A percentile compares a stretch with the other conserved stretches of the same genome.
These are phyloP conservation scores for Sepioteuthis lessoniana DNA, from an alignment of 2,888 invertebrate genomes.

Conservation along the genomic window DNA sequence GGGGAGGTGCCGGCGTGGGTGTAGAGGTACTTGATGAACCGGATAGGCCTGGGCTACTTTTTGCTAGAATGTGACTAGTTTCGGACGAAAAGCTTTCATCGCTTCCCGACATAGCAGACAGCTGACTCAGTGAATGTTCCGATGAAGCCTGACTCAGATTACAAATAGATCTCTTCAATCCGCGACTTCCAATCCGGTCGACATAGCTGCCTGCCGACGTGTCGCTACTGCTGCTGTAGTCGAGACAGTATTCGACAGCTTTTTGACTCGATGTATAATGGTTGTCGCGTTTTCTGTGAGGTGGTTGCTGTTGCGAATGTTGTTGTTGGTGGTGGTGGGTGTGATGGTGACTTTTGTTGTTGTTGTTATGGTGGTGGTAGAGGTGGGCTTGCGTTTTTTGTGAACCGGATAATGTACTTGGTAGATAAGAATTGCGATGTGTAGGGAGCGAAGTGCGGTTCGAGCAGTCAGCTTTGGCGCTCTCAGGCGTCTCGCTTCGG, in stretches of 20 bases:
- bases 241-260: constrained; percentile 24
- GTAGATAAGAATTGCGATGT: background rate
- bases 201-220: constrained; percentile 24
- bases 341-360: background rate
- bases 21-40: background rate
- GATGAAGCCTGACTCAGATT: constrained; percentile 49
- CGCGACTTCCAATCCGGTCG: background rate
- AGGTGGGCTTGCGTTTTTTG: background rate
- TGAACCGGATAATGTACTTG: constrained; percentile 34
- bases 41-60: constrained; percentile 13
- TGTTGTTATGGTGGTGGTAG: background rate
- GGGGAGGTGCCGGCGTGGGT: background rate
- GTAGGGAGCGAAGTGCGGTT: background rate
- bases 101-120: constrained; percentile 15
- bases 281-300: background rate
- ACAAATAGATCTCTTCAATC: background rate
- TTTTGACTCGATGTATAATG: background rate
- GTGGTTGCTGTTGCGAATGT: background rate
- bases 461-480: constrained; percentile 25
- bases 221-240: constrained; percentile 47
- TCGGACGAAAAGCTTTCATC: constrained; percentile 48
- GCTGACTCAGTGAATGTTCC: constrained; percentile 45
- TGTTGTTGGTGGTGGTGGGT: background rate
- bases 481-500: constrained; percentile 51
- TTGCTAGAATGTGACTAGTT: constrained; percentile 53